These are phyloP conservation scores for Leucophora obtusa DNA, from an alignment of 2,888 invertebrate species.

Conservation along the genomic window DNA sequence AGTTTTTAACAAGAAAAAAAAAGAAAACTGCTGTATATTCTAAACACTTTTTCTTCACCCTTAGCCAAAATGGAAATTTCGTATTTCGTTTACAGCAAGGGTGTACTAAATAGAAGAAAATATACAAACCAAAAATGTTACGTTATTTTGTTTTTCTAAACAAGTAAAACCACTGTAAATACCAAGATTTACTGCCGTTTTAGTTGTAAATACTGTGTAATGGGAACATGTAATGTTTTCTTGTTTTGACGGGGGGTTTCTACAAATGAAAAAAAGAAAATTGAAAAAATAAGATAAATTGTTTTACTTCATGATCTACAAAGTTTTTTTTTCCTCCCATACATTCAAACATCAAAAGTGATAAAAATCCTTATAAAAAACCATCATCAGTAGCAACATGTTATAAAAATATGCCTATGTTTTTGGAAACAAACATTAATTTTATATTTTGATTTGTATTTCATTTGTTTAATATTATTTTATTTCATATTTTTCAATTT, in stretches of 20 bases:
- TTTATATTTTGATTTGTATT: conserved; percentile 63
- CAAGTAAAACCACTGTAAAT: conserved; percentile 30
- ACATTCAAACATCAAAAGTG: conserved; percentile 56
- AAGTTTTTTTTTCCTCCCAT: conserved; percentile 47
- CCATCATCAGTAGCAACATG: conserved; percentile 58
- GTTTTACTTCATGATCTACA: conserved; percentile 66
- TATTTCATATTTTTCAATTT: conserved; percentile 54
- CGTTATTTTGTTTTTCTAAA: neutral
- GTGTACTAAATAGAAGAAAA: neutral
- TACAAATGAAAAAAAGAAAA: conserved; percentile 24
- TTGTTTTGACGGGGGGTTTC: neutral
- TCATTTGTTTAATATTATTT: conserved; percentile 57
- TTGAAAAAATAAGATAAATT: conserved; percentile 64
- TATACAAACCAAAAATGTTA: neutral
- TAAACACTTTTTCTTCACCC: conserved; percentile 54
- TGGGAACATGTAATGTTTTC: neutral
- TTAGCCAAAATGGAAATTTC: conserved; percentile 6
- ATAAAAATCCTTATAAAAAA: conserved; percentile 21
- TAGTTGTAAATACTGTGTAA: conserved; percentile 38
- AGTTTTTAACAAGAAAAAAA: neutral
- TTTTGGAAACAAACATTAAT: conserved; percentile 65
- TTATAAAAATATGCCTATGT: conserved; percentile 19
- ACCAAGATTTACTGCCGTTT: conserved; percentile 43
- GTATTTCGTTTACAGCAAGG: neutral
- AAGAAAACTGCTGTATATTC: neutral